phyloP scores from a whole-genome alignment of 1,140 invertebrate species.

The Anastrepha obliqua region DNA sequence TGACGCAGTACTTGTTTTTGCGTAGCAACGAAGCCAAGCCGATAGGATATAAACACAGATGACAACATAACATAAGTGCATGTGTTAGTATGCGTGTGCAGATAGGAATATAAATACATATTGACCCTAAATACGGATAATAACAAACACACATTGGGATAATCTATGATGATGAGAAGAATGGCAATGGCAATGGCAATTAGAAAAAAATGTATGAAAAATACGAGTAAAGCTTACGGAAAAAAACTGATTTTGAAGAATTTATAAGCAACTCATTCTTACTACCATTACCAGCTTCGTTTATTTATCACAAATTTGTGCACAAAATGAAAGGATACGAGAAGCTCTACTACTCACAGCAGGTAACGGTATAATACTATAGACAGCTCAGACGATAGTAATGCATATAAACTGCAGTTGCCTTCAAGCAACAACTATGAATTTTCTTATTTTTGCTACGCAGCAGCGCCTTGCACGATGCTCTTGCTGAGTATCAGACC shows the following conservation, averaged over 20 bases:
- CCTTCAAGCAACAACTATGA: background rate
- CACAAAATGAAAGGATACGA: background rate
- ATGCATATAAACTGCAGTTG: background rate
- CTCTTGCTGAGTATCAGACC: no score
- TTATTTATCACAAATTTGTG: background rate
- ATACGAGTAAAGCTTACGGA: background rate
- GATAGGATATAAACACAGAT: background rate
- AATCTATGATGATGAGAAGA: background rate
- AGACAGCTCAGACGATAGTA: background rate
- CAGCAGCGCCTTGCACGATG: no score
- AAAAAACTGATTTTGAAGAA: background rate
- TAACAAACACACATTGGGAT: background rate
- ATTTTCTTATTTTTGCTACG: no score
- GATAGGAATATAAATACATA: background rate
- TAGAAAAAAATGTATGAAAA: background rate
- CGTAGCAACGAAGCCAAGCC: conserved; percentile 1
- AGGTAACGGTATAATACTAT: background rate
- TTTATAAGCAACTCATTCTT: background rate
- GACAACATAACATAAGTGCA: background rate
- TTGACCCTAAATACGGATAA: background rate
- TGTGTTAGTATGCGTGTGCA: background rate
- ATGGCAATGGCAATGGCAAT: background rate
- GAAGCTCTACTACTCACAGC: background rate
- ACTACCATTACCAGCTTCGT: background rate
- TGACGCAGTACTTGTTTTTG: background rate